Conservation (phyloP, 30 jellyfish, hydroid and myxozoan genomes). For the Pelagia noctiluca region DNA sequence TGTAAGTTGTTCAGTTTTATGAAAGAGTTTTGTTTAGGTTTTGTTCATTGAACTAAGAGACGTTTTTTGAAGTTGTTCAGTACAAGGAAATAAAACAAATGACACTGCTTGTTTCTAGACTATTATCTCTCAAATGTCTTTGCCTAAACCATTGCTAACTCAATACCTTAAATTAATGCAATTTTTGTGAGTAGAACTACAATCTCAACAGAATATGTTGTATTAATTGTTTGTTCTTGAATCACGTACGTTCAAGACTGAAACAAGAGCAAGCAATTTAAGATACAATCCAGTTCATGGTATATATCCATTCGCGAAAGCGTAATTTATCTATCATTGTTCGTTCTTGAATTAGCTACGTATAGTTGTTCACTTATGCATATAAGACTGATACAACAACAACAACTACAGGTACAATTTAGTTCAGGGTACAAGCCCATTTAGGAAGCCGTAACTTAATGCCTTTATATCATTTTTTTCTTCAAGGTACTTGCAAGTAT, state of each 20-base stretch:
- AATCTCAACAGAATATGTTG: too few species aligned
- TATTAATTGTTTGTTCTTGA: too few species aligned
- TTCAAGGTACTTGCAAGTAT: slow-evolving; percentile 69
- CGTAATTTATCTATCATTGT: background rate
- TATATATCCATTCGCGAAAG: background rate
- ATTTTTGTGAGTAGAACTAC: too few species aligned
- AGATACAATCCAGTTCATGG: too few species aligned
- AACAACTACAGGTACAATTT: too few species aligned
- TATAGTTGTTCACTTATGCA: background rate
- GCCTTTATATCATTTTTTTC: too few species aligned
- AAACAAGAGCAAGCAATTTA: too few species aligned
- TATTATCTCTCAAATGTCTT: background rate
- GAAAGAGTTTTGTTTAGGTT: background rate
- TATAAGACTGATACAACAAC: too few species aligned
- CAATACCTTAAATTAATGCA: background rate
- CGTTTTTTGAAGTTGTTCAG: background rate
- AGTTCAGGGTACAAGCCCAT: too few species aligned
- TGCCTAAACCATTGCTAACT: background rate
- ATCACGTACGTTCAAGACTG: too few species aligned
- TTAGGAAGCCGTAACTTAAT: too few species aligned
- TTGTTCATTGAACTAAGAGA: background rate
- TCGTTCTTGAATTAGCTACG: background rate
- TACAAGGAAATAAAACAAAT: background rate
- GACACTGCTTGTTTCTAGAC: background rate
- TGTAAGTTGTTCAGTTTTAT: background rate